A percentile compares a stretch with the other conserved stretches of the same genome.
These are phyloP conservation scores for Parthenolecanium corni DNA, from an alignment of 2,888 invertebrate genomes.

Conservation along the genomic window DNA sequence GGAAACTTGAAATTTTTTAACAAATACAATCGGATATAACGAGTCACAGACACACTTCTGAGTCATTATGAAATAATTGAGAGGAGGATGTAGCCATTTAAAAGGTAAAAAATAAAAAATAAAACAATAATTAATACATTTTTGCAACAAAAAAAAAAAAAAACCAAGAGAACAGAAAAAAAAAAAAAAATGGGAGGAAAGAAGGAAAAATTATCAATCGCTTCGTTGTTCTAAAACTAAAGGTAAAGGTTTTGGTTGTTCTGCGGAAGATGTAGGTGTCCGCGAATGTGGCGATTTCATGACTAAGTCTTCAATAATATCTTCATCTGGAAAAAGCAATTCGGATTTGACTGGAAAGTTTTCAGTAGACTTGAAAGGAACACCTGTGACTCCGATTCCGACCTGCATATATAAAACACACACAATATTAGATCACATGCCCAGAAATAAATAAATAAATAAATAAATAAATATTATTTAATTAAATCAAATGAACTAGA, in stretches of 20 bases:
- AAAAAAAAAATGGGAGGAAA: slow-evolving; percentile 1
- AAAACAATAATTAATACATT: not conserved
- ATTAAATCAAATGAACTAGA: not conserved
- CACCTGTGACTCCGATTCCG: slow-evolving; percentile 48
- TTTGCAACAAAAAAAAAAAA: too few relatives aligned
- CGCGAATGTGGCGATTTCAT: slow-evolving; percentile 42
- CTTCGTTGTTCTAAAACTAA: slow-evolving; percentile 35
- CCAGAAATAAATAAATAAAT: not conserved
- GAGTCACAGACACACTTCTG: too few relatives aligned
- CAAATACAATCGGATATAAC: too few relatives aligned
- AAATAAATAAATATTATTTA: not conserved
- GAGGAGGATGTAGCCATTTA: not conserved
- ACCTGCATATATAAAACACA: slow-evolving; percentile 37
- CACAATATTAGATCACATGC: not conserved
- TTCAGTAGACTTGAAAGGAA: slow-evolving; percentile 54
- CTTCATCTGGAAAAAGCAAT: slow-evolving; percentile 50
- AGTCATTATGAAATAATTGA: not conserved
- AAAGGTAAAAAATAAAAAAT: not conserved
- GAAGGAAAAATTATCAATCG: slow-evolving; percentile 31
- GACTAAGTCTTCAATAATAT: slow-evolving; percentile 46
- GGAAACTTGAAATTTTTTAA: too few relatives aligned
- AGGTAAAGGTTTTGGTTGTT: slow-evolving; percentile 32
- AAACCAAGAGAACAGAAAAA: not conserved
- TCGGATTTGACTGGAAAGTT: slow-evolving; percentile 52
- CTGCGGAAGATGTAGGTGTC: slow-evolving; percentile 30